A percentile compares a stretch with the other conserved stretches of the same genome.
phyloP scores from a whole-genome alignment of 37 sponge, comb jelly and placozoan species.

The Cliona cf. orientalis region DNA sequence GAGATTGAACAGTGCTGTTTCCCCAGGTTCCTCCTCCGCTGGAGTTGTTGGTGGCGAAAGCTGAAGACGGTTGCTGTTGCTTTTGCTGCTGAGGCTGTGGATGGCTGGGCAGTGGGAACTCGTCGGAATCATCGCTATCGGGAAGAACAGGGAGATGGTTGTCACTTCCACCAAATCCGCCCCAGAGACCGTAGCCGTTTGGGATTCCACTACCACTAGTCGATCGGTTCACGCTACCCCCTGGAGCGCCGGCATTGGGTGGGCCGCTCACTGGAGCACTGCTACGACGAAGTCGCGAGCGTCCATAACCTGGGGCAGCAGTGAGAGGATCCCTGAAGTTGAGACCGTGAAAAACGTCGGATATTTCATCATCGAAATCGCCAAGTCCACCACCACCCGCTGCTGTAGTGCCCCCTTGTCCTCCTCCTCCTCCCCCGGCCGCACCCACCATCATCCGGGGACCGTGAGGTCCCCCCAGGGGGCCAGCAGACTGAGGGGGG shows the following conservation, averaged over 20 bases:
- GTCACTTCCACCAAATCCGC: neutral
- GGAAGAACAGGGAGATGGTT: neutral
- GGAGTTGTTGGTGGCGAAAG: neutral
- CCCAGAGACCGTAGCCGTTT: constrained; percentile 31
- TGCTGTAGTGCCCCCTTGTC: too few species aligned
- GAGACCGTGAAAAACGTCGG: constrained; percentile 55
- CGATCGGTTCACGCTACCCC: neutral
- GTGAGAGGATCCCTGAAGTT: constrained; percentile 27
- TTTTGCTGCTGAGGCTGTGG: neutral
- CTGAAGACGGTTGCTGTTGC: too few species aligned
- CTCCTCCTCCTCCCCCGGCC: too few species aligned
- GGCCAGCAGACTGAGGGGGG: too few species aligned
- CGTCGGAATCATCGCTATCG: neutral
- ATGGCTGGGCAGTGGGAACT: neutral
- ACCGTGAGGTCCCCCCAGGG: too few species aligned
- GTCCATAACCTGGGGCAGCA: constrained; percentile 42
- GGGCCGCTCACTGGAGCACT: constrained; percentile 64
- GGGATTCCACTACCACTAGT: neutral
- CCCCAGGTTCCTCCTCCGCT: neutral
- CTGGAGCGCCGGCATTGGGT: neutral
- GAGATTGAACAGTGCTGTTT: neutral
- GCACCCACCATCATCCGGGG: too few species aligned
- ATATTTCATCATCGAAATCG: constrained; percentile 44
- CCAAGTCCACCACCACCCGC: neutral
- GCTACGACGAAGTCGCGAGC: constrained; percentile 32